phyloP scores from a whole-genome alignment of 2,113 vertebrate genomes.

The Chionomys nivalis region DNA sequence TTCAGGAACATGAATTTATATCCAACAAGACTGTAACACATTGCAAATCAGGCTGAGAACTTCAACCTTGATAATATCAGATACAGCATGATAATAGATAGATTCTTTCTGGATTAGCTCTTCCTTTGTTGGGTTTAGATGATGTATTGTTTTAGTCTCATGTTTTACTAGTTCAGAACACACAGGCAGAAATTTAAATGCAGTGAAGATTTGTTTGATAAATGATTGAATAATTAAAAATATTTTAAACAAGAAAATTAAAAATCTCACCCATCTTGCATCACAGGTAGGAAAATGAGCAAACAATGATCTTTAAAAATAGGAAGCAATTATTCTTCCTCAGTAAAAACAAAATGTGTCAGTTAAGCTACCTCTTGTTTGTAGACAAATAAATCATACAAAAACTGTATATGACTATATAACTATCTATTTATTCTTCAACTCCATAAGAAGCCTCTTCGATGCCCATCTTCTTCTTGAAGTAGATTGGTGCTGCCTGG shows the following conservation, averaged over 20 bases:
- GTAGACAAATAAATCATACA: neutral
- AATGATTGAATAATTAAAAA: conserved; percentile 46
- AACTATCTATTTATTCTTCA: too few species aligned
- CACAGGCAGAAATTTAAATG: conserved; percentile 6
- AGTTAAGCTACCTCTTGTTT: conserved; percentile 36
- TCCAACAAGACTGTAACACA: conserved; percentile 29
- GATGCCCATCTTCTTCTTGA: too few species aligned
- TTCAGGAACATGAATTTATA: conserved; percentile 41
- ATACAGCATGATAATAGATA: conserved; percentile 44
- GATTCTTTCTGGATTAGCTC: conserved; percentile 58
- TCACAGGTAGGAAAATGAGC: conserved; percentile 15
- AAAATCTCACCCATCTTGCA: neutral
- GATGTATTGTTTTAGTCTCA: conserved; percentile 34
- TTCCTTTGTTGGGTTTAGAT: conserved; percentile 33
- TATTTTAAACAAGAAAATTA: conserved; percentile 48
- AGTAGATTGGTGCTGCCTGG: too few species aligned
- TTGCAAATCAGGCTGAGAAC: conserved; percentile 38
- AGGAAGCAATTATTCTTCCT: conserved; percentile 50
- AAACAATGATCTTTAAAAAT: neutral
- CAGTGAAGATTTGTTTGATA: conserved; percentile 34
- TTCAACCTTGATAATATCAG: conserved; percentile 48
- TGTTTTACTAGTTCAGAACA: conserved; percentile 42
- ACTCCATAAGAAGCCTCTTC: too few species aligned
- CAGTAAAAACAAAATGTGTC: neutral
- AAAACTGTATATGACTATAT: neutral